Percentiles rank a stretch among this genome's conserved stretches.
Evolutionary conservation across 2,888 invertebrate genomes (phyloP).

Genomic region (Cephalotes varians): DNA sequence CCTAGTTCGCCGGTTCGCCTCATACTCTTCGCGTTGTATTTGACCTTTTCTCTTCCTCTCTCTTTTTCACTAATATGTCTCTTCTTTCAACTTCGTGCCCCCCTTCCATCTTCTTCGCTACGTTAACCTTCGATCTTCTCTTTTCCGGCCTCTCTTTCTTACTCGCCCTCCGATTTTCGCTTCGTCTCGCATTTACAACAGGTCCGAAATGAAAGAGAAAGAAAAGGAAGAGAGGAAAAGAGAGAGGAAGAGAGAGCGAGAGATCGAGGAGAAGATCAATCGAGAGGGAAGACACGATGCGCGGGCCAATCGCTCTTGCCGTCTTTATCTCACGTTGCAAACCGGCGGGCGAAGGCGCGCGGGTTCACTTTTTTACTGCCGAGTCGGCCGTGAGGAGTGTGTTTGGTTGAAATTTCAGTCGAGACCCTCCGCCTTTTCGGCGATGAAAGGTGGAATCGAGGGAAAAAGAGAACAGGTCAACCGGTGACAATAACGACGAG

Average conservation of each 20-base stretch:
- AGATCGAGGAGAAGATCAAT: slow-evolving; percentile 61
- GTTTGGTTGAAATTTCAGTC: slow-evolving; percentile 80
- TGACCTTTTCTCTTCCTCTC: slow-evolving; percentile 23
- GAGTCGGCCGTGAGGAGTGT: slow-evolving; percentile 69
- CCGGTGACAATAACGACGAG: slow-evolving; percentile 66
- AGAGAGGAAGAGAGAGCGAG: slow-evolving; percentile 19
- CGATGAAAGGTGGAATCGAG: slow-evolving; percentile 56
- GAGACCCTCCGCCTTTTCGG: slow-evolving; percentile 57
- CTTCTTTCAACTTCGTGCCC: slow-evolving; percentile 42
- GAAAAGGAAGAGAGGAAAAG: slow-evolving; percentile 10
- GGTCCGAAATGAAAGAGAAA: slow-evolving; percentile 10
- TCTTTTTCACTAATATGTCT: slow-evolving; percentile 21
- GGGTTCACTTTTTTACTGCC: slow-evolving; percentile 72
- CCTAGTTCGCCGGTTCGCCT: neutral
- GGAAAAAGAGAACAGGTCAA: slow-evolving; percentile 64
- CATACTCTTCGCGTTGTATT: slow-evolving; percentile 21
- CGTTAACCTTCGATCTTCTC: slow-evolving; percentile 51
- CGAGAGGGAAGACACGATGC: slow-evolving; percentile 60
- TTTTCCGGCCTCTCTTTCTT: slow-evolving; percentile 46
- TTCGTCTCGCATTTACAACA: slow-evolving; percentile 41
- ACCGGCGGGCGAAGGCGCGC: slow-evolving; percentile 61
- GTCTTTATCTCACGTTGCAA: slow-evolving; percentile 76
- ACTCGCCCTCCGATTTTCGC: slow-evolving; percentile 29
- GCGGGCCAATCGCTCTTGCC: slow-evolving; percentile 73
- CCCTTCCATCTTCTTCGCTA: slow-evolving; percentile 39